phyloP scores from a whole-genome alignment of 1,140 invertebrate species.

The Ceratina australensis region DNA sequence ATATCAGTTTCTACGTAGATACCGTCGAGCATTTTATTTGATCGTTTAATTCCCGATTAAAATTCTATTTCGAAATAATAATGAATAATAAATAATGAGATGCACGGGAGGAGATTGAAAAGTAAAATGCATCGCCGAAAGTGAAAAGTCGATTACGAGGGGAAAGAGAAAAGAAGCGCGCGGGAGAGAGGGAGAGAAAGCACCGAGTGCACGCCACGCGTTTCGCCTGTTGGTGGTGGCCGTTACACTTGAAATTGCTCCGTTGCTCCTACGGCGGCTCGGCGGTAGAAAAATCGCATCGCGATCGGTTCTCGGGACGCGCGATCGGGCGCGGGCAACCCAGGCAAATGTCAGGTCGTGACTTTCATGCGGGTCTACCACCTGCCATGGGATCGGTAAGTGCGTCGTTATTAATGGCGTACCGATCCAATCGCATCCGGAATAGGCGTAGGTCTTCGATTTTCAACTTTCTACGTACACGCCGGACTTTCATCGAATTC shows the following conservation, averaged over 20 bases:
- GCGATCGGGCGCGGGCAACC: slow-evolving; percentile 64
- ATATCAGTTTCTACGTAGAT: no score
- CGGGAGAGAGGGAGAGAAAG: slow-evolving; percentile 5
- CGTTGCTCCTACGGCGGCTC: slow-evolving; percentile 34
- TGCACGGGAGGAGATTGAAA: no score
- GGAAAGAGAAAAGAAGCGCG: slow-evolving; percentile 28
- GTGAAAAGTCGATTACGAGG: slow-evolving; percentile 59
- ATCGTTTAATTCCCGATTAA: no score
- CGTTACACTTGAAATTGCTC: slow-evolving; percentile 66
- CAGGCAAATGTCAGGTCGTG: slow-evolving; percentile 76
- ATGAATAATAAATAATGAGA: no score
- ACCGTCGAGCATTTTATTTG: background rate
- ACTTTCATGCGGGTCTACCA: slow-evolving; percentile 76
- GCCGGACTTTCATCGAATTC: slow-evolving; percentile 20
- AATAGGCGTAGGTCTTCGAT: slow-evolving; percentile 69
- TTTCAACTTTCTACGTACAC: slow-evolving; percentile 41
- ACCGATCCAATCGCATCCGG: slow-evolving; percentile 74
- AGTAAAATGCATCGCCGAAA: slow-evolving; percentile 40
- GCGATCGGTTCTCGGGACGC: slow-evolving; percentile 69
- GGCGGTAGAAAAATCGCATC: slow-evolving; percentile 68
- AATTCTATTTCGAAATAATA: no score
- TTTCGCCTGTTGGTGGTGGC: slow-evolving; percentile 50
- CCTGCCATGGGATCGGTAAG: slow-evolving; percentile 76
- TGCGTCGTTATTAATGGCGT: slow-evolving; percentile 77
- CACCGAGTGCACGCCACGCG: slow-evolving; percentile 50